Base-by-base conservation (phyloP, 2,113 vertebrate genomes). In the Entomyzon cyanotis region DNA sequence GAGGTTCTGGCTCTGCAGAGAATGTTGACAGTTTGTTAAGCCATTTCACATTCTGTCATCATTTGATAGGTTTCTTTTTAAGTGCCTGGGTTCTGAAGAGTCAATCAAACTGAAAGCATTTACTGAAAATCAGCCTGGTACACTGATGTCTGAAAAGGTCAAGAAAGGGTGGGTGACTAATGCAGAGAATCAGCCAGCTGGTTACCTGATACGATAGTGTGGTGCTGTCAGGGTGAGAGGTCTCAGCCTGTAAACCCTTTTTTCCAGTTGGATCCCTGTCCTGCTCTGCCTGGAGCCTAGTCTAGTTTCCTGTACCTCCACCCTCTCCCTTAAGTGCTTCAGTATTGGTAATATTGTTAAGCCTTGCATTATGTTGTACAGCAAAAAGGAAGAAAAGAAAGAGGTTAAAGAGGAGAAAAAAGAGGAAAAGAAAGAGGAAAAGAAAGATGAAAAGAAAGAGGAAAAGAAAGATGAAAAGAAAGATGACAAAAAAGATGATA, bases 341-440 rank as follows among this genome's bases (percentile, higher is more conserved):
- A 50, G 18, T 94, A 49, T 20, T 3, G 25, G 28, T 81, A 70
- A 89, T 56, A 42, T 28, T 81, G 63, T 76, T 96, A 94, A 96
- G 96, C 62, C 52, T 94, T 93, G 55, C 73, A n/a, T 95, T 96
- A 31, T 94, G 94, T 96, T 97, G 95, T 82, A 53, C 98, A 99
- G 99, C 96, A 99, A 99, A 98, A 99, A 99, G 90, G 98, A 98
- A 55, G 98, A 98, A 90, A 98, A 98, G 69, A 98, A 98, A 74
- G 97, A 98, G 12, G 97, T 97, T 9, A 97, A 98, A 73, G 90
- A 99, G 65, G 98, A 98, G 47, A 97, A 98, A 27, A 98, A 98
- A 52, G 97, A 98, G 85, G 86, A 88, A 7, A 98, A 98, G 3
- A 95, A 97, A 6, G 96, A 97, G 53, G 93, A 97, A 9, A 97